Percentiles rank a stretch among this genome's conserved stretches.
These are phyloP conservation scores for Spinus olivaceus DNA, from an alignment of 2,797 vertebrate species.

Conservation along the genomic window DNA sequence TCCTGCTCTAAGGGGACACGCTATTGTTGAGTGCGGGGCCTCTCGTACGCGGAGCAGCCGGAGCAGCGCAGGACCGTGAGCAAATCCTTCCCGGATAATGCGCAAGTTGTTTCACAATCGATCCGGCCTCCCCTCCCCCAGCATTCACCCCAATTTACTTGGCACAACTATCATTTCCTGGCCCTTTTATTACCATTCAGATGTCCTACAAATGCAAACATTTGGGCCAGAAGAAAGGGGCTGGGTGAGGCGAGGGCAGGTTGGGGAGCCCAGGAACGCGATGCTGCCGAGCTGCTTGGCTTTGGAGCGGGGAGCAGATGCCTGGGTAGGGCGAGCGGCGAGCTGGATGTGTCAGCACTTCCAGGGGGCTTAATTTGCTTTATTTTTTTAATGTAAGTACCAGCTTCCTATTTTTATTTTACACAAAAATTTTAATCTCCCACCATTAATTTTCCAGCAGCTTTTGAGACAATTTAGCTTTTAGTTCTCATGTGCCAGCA, in stretches of 20 bases:
- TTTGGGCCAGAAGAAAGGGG: constrained; percentile 19
- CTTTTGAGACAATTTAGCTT: background rate
- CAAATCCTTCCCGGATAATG: constrained; percentile 46
- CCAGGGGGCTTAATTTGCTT: constrained; percentile 13
- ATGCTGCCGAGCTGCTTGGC: background rate
- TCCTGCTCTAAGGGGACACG: constrained; percentile 68
- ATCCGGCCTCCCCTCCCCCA: constrained; percentile 45
- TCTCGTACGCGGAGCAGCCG: constrained; percentile 30
- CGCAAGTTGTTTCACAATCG: constrained; percentile 51
- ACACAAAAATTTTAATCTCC: background rate
- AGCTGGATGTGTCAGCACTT: constrained; percentile 7
- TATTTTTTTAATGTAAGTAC: constrained; percentile 14
- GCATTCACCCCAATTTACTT: constrained; percentile 55
- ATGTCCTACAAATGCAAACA: constrained; percentile 38
- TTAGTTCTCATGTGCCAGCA: background rate
- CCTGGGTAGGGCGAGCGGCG: background rate
- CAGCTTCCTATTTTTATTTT: background rate
- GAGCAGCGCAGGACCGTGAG: constrained; percentile 28
- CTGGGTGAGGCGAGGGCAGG: background rate
- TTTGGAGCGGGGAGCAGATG: background rate
- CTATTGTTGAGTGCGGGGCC: constrained; percentile 71
- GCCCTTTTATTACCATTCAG: constrained; percentile 25
- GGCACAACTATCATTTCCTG: constrained; percentile 51
- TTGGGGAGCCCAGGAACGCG: background rate
- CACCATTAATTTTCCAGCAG: background rate